Evolutionary conservation across 2,888 invertebrate species (phyloP), one percentile per base, ranked within the genome.

Genomic region (Priocnemis perturbator): DNA sequence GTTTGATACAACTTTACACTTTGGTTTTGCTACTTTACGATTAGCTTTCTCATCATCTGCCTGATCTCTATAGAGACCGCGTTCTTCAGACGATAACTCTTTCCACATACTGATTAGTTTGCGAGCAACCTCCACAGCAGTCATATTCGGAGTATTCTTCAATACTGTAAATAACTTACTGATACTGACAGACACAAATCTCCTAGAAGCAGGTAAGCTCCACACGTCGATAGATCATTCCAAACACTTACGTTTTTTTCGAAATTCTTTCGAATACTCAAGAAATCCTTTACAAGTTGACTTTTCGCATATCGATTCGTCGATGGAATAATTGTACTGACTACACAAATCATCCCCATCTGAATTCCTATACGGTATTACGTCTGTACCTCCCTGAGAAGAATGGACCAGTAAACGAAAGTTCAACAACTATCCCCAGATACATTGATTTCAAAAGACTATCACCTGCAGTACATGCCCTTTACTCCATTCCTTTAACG

Each of bases 71-170:
- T 89, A 90, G 69, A 81, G 83, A 17, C 86, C 86, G 60, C 87
- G 89, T 67, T 90, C 89, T 47, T 88, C 87, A 1, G 84, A 74
- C 0, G 87, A 80, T 53, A 90, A 74, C 53, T 82, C 71, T 69
- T 86, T 86, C 90, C 90, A 90, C 3, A 83, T 79, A 53, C 75
- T 71, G 15, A 87, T 86, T 60, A 90, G 76, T n/a, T 81, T 68
- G 53, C 77, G 75, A n/a, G 90, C 90, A 7, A 89, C 84, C 76
- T 87, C 85, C 2, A 89, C 83, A 72, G 88, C 87, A 50, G 87
- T 86, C 37, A 85, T 75, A 14, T 80, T 76, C 11, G 88, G 86
- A 69, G 86, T 79, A 69, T 88, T 76, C 45, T 69, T 30, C 15
- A 50, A 9, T 14, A 81, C 78, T 78, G 50, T 23, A 72, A 64